A percentile compares a stretch with the other conserved stretches of the same genome.
Evolutionary conservation across 2,888 invertebrate species (phyloP).

Genomic region (Sarcophaga carnaria): DNA sequence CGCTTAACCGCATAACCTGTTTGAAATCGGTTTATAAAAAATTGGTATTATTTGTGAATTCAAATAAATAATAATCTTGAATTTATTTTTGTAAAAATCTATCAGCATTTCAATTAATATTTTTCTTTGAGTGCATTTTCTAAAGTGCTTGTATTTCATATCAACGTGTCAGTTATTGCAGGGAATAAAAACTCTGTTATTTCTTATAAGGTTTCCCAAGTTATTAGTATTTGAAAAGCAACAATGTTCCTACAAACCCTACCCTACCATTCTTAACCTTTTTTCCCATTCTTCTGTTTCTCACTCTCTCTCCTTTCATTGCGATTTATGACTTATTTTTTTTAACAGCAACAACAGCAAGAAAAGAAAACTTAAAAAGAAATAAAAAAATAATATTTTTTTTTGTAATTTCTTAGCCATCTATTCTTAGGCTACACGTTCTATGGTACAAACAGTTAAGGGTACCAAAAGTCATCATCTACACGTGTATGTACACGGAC

Average conservation of each 20-base stretch:
- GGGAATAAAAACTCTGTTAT: slow-evolving; percentile 14
- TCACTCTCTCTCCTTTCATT: neutral
- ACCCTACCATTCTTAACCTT: slow-evolving; percentile 1
- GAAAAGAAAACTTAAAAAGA: neutral
- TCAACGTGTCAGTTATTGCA: neutral
- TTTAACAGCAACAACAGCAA: neutral
- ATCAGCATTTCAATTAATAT: neutral
- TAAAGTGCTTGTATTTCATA: neutral
- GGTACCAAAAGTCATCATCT: neutral
- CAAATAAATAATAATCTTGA: too few relatives aligned
- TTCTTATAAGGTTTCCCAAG: slow-evolving; percentile 37
- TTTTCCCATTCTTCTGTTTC: neutral
- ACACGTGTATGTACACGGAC: neutral
- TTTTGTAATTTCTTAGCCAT: slow-evolving; percentile 41
- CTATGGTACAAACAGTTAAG: neutral
- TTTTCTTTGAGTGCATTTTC: slow-evolving; percentile 1
- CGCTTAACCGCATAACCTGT: too few relatives aligned
- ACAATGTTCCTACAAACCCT: slow-evolving; percentile 26
- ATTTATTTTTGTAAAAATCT: neutral
- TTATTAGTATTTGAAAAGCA: slow-evolving; percentile 5
- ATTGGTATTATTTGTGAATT: too few relatives aligned
- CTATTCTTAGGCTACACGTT: slow-evolving; percentile 27
- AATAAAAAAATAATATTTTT: slow-evolving; percentile 9
- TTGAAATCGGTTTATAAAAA: too few relatives aligned
- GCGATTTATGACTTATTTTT: neutral